Base-by-base conservation (phyloP, 2,113 vertebrate genomes). In the Galeopterus variegatus region DNA sequence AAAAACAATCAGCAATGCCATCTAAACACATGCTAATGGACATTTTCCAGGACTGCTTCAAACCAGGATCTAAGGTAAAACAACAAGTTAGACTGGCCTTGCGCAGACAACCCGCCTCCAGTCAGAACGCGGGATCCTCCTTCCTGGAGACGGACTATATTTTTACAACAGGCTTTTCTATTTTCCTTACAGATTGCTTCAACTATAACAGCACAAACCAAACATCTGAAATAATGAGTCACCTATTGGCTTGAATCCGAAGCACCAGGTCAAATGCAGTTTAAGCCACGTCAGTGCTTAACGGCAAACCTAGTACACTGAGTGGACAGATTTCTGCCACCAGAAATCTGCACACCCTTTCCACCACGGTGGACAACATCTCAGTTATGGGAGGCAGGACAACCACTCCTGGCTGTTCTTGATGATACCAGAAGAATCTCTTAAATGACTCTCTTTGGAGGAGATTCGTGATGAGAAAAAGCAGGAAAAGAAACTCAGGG, bases 171-270 rank as follows among this genome's bases (percentile, higher is more conserved):
- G 60, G 56, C 88, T 95, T 95, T 90, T 92, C 84, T 85, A 93
- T 97, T 97, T 98, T 97, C 95, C 93, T 96, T 97, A 92, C 82
- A 70, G 72, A 96, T 28, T n/a, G 62, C 72, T 96, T 96, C 88
- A 93, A 92, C 81, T 77, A 0, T 54, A 89, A 80, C 87, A 96
- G 81, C 85, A 92, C 81, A 96, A 95, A 97, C 88, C 91, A 94
- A 97, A 96, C 93, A 72, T 82, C 88, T 96, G 96, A 98, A 96
- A 95, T 67, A 67, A 93, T 94, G 96, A 97, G 96, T 97, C 94
- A 97, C 65, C 83, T 93, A 94, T 0, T 95, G 97, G 97, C 94
- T 90, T 60, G 83, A 90, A 79, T 84, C 95, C 79, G 15, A 95
- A 94, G 87, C 90, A 91, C 60, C 36, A 75, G 94, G 96, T 98